Evolutionary conservation across 2,113 vertebrate species (phyloP), one percentile per base, ranked within the genome.

Genomic region (Clarias batrachus): DNA sequence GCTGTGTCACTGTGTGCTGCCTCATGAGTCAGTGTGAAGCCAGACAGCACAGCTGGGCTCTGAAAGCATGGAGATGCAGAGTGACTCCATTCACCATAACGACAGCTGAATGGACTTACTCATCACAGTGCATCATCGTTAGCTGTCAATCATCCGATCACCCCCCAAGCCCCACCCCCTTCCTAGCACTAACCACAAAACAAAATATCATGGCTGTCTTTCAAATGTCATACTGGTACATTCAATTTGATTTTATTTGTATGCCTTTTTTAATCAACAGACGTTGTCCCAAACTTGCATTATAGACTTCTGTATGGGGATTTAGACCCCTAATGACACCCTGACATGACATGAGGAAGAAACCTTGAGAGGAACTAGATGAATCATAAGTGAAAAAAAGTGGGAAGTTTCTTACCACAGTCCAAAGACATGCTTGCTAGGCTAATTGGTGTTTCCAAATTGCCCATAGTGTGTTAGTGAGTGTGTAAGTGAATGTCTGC

Each of bases 81-180:
- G 83, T 84, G 81, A 81, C 88, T 82, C 83, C 59, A 63, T 62
- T 66, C 59, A 68, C 66, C 76, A 66, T 74, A n/a, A 59, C 56
- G 27, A 73, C 41, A 74, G 59, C 74, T 81, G 82, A 84, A 86
- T 84, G 73, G 71, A 85, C 59, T 78, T 80, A 83, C 86, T 89
- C 77, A 86, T 86, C 83, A 76, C 77, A 41, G 83, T 68, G 85
- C 59, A 76, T 84, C 82, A 81, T 81, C 48, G 71, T 79, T 77
- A 70, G 19, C 81, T 85, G 85, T 41, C 81, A 54, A 52, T 89
- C 88, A 73, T 74, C 65, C 62, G 8, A 21, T 19, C 65, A 27
- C 63, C 30, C 56, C 48, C 41, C 41, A 4, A n/a, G n/a, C 2
- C 30, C 30, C 30, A 33, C 30, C 6, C 48, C 21, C n/a, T 52